Conservation (phyloP, 1,140 invertebrate genomes). For the Scaptomyza pallida region DNA sequence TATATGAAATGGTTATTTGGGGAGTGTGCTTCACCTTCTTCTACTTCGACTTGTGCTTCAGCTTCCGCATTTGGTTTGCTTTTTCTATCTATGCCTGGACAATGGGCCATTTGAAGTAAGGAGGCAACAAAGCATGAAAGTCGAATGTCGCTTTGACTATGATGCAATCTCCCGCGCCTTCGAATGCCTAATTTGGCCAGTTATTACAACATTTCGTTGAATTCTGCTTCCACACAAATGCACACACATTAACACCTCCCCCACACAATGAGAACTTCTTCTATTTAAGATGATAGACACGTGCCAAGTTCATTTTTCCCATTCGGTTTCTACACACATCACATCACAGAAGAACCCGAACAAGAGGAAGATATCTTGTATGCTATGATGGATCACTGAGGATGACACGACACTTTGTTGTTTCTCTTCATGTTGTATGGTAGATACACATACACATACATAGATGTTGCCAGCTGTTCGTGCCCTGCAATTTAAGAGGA, state of each 20-base stretch:
- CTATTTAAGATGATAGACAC: slow-evolving; percentile 67
- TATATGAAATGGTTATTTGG: slow-evolving; percentile 79
- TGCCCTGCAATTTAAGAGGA: slow-evolving; percentile 69
- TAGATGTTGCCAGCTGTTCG: slow-evolving; percentile 48
- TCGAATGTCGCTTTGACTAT: slow-evolving; percentile 31
- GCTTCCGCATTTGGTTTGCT: slow-evolving; percentile 24
- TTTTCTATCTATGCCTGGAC: slow-evolving; percentile 34
- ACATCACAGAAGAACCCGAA: not conserved
- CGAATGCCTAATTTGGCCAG: slow-evolving; percentile 60
- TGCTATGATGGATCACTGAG: slow-evolving; percentile 73
- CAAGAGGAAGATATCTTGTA: slow-evolving; percentile 39
- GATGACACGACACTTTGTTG: slow-evolving; percentile 72
- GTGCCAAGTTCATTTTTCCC: slow-evolving; percentile 72
- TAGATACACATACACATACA: slow-evolving; percentile 28
- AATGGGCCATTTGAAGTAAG: slow-evolving; percentile 63
- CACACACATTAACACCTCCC: slow-evolving; percentile 54
- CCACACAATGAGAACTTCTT: slow-evolving; percentile 38
- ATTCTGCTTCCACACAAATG: slow-evolving; percentile 1
- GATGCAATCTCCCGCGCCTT: slow-evolving; percentile 49
- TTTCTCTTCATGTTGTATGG: slow-evolving; percentile 39
- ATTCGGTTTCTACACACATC: slow-evolving; percentile 1
- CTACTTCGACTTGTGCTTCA: slow-evolving; percentile 41
- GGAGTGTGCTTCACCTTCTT: slow-evolving; percentile 56
- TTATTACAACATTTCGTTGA: slow-evolving; percentile 60
- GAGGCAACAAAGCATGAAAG: not conserved